Percentiles rank a stretch among this genome's conserved stretches.
Conservation (phyloP, 2,113 vertebrate species). For the Lepus americanus region DNA sequence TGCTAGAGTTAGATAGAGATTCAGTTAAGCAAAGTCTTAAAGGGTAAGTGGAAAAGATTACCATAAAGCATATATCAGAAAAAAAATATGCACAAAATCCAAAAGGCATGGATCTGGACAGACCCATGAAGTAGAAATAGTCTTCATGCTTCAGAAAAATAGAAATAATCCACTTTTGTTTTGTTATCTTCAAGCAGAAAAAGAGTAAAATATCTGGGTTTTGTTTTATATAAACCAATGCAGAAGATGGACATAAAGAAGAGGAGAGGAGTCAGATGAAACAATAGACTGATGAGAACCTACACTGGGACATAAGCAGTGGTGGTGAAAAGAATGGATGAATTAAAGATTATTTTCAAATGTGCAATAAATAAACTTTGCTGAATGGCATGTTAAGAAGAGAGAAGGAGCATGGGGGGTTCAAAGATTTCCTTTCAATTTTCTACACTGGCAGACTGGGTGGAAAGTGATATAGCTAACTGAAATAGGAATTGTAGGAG, state of each 20-base stretch:
- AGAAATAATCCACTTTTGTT: not conserved
- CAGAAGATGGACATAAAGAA: not conserved
- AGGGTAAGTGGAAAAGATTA: not conserved
- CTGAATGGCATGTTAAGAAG: not conserved
- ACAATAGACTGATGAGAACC: not conserved
- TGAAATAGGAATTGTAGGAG: not conserved
- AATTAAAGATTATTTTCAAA: not conserved
- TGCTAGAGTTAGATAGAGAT: not conserved
- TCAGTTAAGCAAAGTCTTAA: not conserved
- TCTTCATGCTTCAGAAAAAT: slow-evolving; percentile 9
- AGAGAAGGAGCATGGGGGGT: not conserved
- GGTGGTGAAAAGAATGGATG: not conserved
- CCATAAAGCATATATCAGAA: not conserved
- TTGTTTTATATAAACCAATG: not conserved
- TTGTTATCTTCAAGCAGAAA: not conserved
- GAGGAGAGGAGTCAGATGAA: not conserved
- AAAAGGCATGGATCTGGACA: not conserved
- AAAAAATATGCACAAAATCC: not conserved
- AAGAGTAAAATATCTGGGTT: not conserved
- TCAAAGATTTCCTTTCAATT: not conserved
- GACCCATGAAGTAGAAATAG: not conserved
- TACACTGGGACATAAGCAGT: not conserved
- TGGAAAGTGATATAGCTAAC: not conserved
- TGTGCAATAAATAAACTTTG: not conserved
- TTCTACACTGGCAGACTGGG: not conserved